These are phyloP conservation scores for Cryptops parisi DNA, from an alignment of 2,888 invertebrate species.

Conservation along the genomic window DNA sequence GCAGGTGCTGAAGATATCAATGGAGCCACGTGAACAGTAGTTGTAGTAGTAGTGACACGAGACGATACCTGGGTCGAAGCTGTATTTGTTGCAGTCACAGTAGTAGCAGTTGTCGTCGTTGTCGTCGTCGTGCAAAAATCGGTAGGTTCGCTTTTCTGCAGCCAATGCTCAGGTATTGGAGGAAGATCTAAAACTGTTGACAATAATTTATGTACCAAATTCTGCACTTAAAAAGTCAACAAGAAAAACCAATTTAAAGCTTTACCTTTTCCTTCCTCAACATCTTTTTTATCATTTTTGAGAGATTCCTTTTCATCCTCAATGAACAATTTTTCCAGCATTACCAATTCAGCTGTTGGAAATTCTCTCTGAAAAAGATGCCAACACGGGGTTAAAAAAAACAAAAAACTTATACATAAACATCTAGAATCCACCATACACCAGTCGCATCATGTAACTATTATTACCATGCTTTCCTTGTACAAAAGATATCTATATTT, in stretches of 20 bases:
- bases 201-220: not conserved
- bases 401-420: too few relatives aligned
- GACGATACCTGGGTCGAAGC: slow-evolving; percentile 6
- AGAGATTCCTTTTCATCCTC: slow-evolving; percentile 53
- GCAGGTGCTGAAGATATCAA: not conserved
- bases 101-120: not conserved
- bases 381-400: too few relatives aligned
- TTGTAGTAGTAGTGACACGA: slow-evolving; percentile 1
- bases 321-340: slow-evolving; percentile 57
- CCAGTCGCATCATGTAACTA: too few relatives aligned
- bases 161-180: slow-evolving; percentile 20
- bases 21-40: slow-evolving; percentile 10
- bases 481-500: slow-evolving; percentile 56
- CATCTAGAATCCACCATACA: too few relatives aligned
- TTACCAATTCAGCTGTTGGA: slow-evolving; percentile 58
- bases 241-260: not conserved
- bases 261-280: slow-evolving; percentile 28
- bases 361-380: slow-evolving; percentile 49
- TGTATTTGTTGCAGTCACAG: not conserved
- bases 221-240: not conserved
- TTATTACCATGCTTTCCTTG: slow-evolving; percentile 58
- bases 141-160: slow-evolving; percentile 4
- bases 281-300: slow-evolving; percentile 28
- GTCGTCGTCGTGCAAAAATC: slow-evolving; percentile 5
- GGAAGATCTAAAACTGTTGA: slow-evolving; percentile 20